Base-by-base conservation (phyloP, 2,113 vertebrate species). In the Silurus meridionalis region DNA sequence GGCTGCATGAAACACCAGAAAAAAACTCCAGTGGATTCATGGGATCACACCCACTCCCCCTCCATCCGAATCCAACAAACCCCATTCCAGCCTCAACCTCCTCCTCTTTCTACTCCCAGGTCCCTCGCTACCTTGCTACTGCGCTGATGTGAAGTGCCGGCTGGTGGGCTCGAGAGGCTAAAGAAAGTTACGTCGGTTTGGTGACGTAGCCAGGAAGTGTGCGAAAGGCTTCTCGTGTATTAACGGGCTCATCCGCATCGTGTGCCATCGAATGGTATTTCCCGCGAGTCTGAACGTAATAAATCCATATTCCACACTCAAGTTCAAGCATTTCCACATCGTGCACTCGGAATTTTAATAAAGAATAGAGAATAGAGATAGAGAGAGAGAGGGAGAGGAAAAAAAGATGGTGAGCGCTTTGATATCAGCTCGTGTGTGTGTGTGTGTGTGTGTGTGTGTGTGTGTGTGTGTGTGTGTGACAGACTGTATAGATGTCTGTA, bases 81-180 rank as follows among this genome's bases (percentile, higher is more conserved):
- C 37, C 37, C 2, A 37, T 37, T 37, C 37, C 37, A 37, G 37
- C 37, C 37, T 37, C 37, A 37, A 2, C 37, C 37, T 37, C 37
- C 37, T 37, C 37, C 37, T 37, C 37, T 37, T 37, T 2, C 37
- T 37, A 2, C 82, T n/a, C 52, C 48, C 25, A n/a, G 10, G n/a
- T 81, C 10, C 85, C 53, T 28, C 75, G 37, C 37, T 67, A 2
- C 86, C 90, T 78, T 61, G 55, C 57, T 19, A 50, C 66, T 83
- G 80, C 25, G 3, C 60, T 82, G 71, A 17, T 79, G 88, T 88
- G 88, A 88, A 85, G 89, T 88, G 19, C 80, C 87, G 84, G 85
- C n/a, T 37, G 69, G 85, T 87, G 83, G 89, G 86, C 1, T 37
- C 37, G 37, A 48, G 83, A 86, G 64, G 79, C 74, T 58, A 79